Evolutionary conservation across 2,888 invertebrate genomes (phyloP).

Genomic region (Lithophane socia): DNA sequence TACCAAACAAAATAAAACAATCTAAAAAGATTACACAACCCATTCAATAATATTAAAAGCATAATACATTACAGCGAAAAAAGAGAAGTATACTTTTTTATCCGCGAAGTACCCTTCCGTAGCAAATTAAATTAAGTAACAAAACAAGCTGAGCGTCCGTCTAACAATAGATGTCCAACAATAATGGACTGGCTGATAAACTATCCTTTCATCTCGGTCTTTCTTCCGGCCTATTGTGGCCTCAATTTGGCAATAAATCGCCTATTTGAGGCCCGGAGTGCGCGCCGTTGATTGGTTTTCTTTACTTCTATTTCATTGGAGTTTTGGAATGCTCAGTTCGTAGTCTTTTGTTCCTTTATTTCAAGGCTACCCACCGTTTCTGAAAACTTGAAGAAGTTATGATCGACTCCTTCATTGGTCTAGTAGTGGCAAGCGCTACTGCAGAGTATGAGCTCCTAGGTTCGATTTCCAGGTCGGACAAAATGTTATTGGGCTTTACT

Average conservation of each 20-base stretch:
- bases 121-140: conserved; percentile 70
- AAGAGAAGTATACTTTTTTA: conserved; percentile 26
- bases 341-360: conserved; percentile 26
- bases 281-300: conserved; percentile 67
- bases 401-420: not conserved
- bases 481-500: no score
- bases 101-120: conserved; percentile 35
- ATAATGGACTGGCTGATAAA: conserved; percentile 71
- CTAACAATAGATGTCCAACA: conserved; percentile 62
- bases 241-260: conserved; percentile 71
- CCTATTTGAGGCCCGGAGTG: conserved; percentile 66
- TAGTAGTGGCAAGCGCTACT: not conserved
- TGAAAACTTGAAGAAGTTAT: not conserved
- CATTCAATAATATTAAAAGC: conserved; percentile 55
- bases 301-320: conserved; percentile 55
- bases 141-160: conserved; percentile 61
- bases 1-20: not conserved
- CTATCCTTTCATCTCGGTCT: conserved; percentile 67
- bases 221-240: conserved; percentile 70
- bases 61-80: conserved; percentile 45
- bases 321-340: conserved; percentile 46
- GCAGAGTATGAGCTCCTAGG: no score
- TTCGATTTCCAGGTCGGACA: no score
- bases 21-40: conserved; percentile 21
- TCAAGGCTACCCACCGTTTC: conserved; percentile 7